Conservation (phyloP, 2,888 invertebrate species). For the Lordiphosa andalusiaca region DNA sequence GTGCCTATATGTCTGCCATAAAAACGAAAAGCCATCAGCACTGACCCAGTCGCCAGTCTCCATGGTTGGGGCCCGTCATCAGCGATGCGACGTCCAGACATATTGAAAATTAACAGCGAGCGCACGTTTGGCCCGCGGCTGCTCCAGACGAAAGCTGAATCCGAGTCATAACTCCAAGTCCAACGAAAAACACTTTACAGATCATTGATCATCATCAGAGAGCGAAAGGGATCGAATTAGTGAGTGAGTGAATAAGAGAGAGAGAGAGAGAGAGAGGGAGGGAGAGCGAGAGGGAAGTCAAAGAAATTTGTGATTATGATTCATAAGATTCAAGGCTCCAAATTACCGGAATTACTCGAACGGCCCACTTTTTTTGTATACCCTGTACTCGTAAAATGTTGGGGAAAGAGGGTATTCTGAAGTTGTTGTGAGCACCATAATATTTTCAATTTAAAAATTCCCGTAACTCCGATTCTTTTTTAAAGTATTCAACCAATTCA, state of each 20-base stretch:
- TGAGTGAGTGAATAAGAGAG: slow-evolving; percentile 3
- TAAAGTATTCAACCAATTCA: no score
- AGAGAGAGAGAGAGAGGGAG: slow-evolving; percentile 12
- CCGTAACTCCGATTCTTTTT: no score
- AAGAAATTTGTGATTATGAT: slow-evolving; percentile 66
- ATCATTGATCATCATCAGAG: slow-evolving; percentile 77
- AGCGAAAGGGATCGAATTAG: slow-evolving; percentile 6
- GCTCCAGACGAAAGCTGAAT: slow-evolving; percentile 18
- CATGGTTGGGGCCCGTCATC: slow-evolving; percentile 22
- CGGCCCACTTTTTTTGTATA: slow-evolving; percentile 21
- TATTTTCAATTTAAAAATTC: no score
- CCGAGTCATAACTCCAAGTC: slow-evolving; percentile 44
- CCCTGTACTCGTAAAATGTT: not conserved
- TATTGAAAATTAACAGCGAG: slow-evolving; percentile 71
- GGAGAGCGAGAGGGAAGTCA: slow-evolving; percentile 12
- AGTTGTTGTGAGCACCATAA: no score
- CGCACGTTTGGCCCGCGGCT: slow-evolving; percentile 66
- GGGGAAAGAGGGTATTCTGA: no score
- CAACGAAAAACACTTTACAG: slow-evolving; percentile 70
- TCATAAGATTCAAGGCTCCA: slow-evolving; percentile 58
- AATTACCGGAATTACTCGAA: slow-evolving; percentile 73
- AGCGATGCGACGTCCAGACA: slow-evolving; percentile 48
- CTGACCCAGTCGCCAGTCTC: slow-evolving; percentile 56
- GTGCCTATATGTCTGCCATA: slow-evolving; percentile 75
- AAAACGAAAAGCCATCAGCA: slow-evolving; percentile 68